Evolutionary conservation across 1,140 invertebrate genomes (phyloP), one percentile per base, ranked within the genome.

Genomic region (Drosophila yakuba): DNA sequence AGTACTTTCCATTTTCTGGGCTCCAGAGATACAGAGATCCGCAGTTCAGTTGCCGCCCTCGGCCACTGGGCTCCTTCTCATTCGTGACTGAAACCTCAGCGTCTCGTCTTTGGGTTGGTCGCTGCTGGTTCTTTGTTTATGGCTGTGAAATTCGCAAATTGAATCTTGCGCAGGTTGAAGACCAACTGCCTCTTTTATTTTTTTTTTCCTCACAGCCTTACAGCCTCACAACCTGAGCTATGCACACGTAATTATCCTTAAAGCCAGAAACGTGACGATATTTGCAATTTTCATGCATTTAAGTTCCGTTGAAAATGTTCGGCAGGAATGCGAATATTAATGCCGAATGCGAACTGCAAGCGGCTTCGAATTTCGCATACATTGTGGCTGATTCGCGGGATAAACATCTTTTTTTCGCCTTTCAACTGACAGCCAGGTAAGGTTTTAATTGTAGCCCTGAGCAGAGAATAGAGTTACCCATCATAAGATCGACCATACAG

Each of bases 241-340:
- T 81, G 73, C 74, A 82, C 59, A 80, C 78, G 80, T 79, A 82
- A 82, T 82, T 82, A 82, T 82, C 74, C 80, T 75, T 82, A 79
- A 83, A 82, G 59, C 72, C 81, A 80, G 61, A 83, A 85, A 84
- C 80, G 80, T 80, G 80, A 83, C 72, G 76, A 83, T 80, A 83
- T 83, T 84, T 84, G 52, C 80, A 80, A 75, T 68, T 80, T 84
- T 71, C 55, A 79, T 66, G 60, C 59, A 63, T 63, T 78, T 82
- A 61, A 63, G 68, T 78, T 72, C 61, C 60, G 64, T 63, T 76
- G 57, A 60, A 59, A 58, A 69, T 71, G 59, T 61, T 79, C 20
- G 48, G 51, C 47, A 44, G 57, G 75, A 79, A 75, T 83, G 74
- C 63, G 80, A 78, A 82, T 78, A 75, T 83, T 79, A 75, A 83